These are phyloP conservation scores for Macroteleia sp. DNA, from an alignment of 2,888 invertebrate genomes.

Conservation along the genomic window DNA sequence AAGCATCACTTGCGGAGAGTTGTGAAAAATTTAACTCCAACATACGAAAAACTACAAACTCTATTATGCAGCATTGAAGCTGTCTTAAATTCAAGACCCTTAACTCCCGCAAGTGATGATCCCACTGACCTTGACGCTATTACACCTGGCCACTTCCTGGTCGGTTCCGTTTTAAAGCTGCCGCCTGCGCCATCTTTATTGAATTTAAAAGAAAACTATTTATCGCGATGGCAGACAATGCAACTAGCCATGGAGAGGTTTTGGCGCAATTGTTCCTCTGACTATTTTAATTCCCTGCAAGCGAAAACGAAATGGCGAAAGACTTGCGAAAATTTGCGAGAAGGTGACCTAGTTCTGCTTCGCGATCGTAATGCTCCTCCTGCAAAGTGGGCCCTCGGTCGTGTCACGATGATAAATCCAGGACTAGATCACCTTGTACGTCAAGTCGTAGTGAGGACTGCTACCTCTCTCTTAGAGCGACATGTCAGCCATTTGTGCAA, in stretches of 20 bases:
- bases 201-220: not conserved
- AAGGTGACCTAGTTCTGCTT: conserved; percentile 33
- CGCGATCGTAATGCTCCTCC: conserved; percentile 56
- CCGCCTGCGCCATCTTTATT: not conserved
- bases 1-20: conserved; percentile 3
- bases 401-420: conserved; percentile 11
- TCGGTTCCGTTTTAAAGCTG: not conserved
- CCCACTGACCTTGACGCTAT: not conserved
- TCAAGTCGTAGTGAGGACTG: not conserved
- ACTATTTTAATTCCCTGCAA: conserved; percentile 1
- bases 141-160: conserved; percentile 11
- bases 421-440: not conserved
- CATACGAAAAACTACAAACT: conserved; percentile 1
- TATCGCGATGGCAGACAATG: conserved; percentile 1
- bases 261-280: not conserved
- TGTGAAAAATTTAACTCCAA: not conserved
- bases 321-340: not conserved
- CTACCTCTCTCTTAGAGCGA: not conserved
- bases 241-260: not conserved
- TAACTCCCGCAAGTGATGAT: not conserved
- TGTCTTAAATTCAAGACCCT: not conserved
- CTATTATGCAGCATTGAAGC: conserved; percentile 10
- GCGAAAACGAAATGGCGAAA: not conserved
- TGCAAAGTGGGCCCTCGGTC: conserved; percentile 61
- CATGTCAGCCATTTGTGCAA: not conserved